These are phyloP conservation scores for Sipha maydis DNA, from an alignment of 2,888 invertebrate genomes.

Conservation along the genomic window DNA sequence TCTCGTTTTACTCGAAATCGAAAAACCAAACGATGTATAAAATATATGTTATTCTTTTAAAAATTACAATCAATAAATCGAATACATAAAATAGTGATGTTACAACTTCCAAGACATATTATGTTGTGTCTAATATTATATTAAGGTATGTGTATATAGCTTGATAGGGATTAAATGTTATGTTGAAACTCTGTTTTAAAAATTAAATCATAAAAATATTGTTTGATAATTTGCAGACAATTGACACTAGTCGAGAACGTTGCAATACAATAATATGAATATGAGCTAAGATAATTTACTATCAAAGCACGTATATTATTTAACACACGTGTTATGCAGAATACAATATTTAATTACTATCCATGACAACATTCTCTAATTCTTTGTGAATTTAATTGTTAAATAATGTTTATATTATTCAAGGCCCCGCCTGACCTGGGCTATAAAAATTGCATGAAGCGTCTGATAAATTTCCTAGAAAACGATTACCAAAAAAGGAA, in stretches of 20 bases:
- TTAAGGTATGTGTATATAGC: too few species aligned
- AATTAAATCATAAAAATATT: too few species aligned
- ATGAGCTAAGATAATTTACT: neutral
- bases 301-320: neutral
- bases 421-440: neutral
- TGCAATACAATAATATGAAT: neutral
- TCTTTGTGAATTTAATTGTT: slow-evolving; percentile 4
- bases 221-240: too few species aligned
- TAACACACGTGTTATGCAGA: neutral
- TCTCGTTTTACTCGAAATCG: too few species aligned
- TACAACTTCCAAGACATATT: too few species aligned
- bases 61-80: too few species aligned
- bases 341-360: neutral
- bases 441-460: neutral
- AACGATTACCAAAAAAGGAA: slow-evolving; percentile 4
- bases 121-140: too few species aligned
- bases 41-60: too few species aligned
- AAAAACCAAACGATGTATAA: too few species aligned
- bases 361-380: neutral
- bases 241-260: neutral
- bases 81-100: too few species aligned
- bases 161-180: too few species aligned
- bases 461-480: neutral
- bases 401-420: neutral
- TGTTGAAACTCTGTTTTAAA: too few species aligned